Conservation (phyloP, 1,140 invertebrate species). For the Drosophila insularis region DNA sequence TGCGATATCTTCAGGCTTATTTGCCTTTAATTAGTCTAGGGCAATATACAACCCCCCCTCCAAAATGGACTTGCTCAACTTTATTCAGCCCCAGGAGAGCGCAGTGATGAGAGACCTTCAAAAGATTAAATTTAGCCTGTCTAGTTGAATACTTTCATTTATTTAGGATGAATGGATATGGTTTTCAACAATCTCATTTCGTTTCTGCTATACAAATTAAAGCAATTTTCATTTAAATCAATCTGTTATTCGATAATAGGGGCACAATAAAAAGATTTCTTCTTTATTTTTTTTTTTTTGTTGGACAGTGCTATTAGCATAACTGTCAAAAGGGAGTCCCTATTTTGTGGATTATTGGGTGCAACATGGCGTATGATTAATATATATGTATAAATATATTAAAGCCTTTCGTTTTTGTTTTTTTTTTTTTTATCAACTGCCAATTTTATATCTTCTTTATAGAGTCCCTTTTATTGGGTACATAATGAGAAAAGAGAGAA, state of each 20-base stretch:
- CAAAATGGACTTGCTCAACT: no score
- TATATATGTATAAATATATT: conserved; percentile 65
- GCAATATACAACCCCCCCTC: no score
- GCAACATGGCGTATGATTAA: conserved; percentile 74
- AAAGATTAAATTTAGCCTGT: no score
- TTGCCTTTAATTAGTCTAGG: no score
- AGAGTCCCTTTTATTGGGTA: conserved; percentile 40
- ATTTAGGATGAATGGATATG: no score
- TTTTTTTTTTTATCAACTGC: conserved; percentile 17
- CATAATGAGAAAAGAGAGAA: conserved; percentile 21
- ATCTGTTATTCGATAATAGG: background rate
- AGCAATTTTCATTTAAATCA: no score
- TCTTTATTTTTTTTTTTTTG: background rate
- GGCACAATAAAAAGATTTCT: background rate
- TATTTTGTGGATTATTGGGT: conserved; percentile 42
- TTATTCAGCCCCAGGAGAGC: no score
- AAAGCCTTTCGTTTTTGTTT: conserved; percentile 49
- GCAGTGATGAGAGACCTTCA: no score
- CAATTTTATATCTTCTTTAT: conserved; percentile 40
- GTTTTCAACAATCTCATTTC: no score
- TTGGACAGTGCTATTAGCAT: conserved; percentile 49
- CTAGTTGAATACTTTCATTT: no score
- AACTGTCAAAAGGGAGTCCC: conserved; percentile 39
- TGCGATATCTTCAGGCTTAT: no score
- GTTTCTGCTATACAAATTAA: no score